A percentile compares a stretch with the other conserved stretches of the same genome.
These are phyloP conservation scores for Poecilus cupreus DNA, from an alignment of 2,888 invertebrate genomes.

Conservation along the genomic window DNA sequence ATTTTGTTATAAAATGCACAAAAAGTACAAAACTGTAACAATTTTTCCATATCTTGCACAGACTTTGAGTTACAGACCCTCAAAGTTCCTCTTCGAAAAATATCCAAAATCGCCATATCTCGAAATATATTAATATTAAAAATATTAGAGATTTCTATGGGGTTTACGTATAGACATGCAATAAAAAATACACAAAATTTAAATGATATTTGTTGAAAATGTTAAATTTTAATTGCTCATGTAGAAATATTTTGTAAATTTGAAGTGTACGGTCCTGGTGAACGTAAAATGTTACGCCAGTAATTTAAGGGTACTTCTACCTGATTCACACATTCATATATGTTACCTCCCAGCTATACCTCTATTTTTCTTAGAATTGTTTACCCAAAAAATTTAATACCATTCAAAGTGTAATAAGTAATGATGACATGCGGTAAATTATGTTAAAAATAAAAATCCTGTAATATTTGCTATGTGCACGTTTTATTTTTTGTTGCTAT, in stretches of 20 bases:
- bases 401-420: conserved; percentile 32
- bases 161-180: too few species aligned
- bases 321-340: conserved; percentile 42
- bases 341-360: conserved; percentile 11
- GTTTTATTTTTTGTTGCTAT: neutral
- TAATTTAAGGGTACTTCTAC: conserved; percentile 52
- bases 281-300: conserved; percentile 24
- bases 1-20: too few species aligned
- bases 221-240: too few species aligned
- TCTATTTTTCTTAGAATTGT: conserved; percentile 52
- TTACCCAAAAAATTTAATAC: conserved; percentile 49
- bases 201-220: too few species aligned
- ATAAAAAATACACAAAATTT: too few species aligned
- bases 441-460: conserved; percentile 11
- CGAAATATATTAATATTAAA: too few species aligned
- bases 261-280: neutral
- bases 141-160: too few species aligned
- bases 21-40: too few species aligned
- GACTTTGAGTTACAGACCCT: too few species aligned
- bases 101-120: too few species aligned
- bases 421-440: conserved; percentile 5
- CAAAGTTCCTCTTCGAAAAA: too few species aligned
- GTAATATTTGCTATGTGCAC: neutral
- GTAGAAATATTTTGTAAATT: neutral
- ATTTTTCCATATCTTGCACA: too few species aligned